Conservation (phyloP, 2,113 vertebrate genomes). For the Ondatra zibethicus region DNA sequence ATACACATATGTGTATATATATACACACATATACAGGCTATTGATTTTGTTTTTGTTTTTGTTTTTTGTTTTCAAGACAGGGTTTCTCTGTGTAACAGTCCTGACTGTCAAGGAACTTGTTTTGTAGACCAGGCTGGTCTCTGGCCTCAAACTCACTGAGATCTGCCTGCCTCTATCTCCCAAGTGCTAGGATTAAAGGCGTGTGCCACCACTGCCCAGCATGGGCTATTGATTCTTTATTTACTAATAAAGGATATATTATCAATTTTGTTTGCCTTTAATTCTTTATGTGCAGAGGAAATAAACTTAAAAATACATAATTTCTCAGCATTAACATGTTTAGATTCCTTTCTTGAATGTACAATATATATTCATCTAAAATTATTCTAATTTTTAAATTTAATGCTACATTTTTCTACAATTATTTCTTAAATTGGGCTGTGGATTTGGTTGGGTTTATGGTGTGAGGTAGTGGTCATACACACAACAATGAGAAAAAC, state of each 20-base stretch:
- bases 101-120: too few relatives aligned
- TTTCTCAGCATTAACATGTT: slow-evolving; percentile 3
- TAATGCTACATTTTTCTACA: not conserved
- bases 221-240: not conserved
- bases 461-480: not conserved
- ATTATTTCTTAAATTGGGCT: slow-evolving; percentile 7
- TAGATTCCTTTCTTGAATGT: slow-evolving; percentile 41
- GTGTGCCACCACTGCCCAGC: too few relatives aligned
- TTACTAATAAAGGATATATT: not conserved
- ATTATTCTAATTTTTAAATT: slow-evolving; percentile 34
- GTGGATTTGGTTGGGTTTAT: not conserved
- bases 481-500: not conserved
- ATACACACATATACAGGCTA: too few relatives aligned
- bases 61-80: too few relatives aligned
- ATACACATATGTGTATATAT: not conserved
- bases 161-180: too few relatives aligned
- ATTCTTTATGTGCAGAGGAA: not conserved
- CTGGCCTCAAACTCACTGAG: too few relatives aligned
- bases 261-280: slow-evolving; percentile 13
- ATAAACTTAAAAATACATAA: slow-evolving; percentile 19
- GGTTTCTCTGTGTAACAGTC: too few relatives aligned
- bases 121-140: too few relatives aligned
- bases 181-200: too few relatives aligned
- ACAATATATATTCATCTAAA: not conserved
- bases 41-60: too few relatives aligned